Evolutionary conservation across 2,888 invertebrate species (phyloP).

Genomic region (Colostygia pectinataria): DNA sequence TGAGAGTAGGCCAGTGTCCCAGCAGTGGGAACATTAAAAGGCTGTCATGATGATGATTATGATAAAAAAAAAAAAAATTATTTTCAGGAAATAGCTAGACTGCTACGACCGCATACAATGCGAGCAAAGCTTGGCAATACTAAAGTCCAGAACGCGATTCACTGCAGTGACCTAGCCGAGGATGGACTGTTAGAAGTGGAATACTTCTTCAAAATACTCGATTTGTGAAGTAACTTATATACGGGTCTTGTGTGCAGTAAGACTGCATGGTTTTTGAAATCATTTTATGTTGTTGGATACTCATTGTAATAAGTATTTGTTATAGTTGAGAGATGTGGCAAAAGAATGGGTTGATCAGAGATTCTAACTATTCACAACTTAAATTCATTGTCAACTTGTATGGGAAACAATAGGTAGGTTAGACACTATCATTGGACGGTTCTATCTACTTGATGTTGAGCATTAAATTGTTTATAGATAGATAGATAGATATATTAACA

Average conservation of each 20-base stretch:
- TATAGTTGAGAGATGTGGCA: not conserved
- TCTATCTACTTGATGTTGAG: too few relatives aligned
- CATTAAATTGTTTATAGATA: too few relatives aligned
- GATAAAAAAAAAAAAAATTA: too few relatives aligned
- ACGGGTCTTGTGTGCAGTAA: conserved; percentile 6
- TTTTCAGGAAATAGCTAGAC: conserved; percentile 91
- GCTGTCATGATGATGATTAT: too few relatives aligned
- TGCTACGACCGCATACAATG: conserved; percentile 91
- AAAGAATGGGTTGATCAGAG: too few relatives aligned
- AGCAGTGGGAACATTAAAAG: too few relatives aligned
- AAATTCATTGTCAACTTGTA: too few relatives aligned
- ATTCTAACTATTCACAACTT: too few relatives aligned
- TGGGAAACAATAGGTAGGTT: too few relatives aligned
- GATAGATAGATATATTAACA: too few relatives aligned
- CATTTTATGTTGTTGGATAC: conserved; percentile 11
- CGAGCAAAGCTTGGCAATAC: conserved; percentile 92
- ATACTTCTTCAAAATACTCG: conserved; percentile 90
- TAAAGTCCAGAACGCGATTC: conserved; percentile 93
- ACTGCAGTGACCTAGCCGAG: conserved; percentile 96
- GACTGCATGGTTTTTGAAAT: conserved; percentile 22
- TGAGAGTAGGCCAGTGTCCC: too few relatives aligned
- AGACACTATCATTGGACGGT: too few relatives aligned
- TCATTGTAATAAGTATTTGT: conserved; percentile 4
- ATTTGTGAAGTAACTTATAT: conserved; percentile 52
- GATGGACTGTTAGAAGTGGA: conserved; percentile 93